Percentiles rank a stretch among this genome's conserved stretches.
These are phyloP conservation scores for Ctenopoma multispine DNA, from an alignment of 2,797 vertebrate species.

Conservation along the genomic window DNA sequence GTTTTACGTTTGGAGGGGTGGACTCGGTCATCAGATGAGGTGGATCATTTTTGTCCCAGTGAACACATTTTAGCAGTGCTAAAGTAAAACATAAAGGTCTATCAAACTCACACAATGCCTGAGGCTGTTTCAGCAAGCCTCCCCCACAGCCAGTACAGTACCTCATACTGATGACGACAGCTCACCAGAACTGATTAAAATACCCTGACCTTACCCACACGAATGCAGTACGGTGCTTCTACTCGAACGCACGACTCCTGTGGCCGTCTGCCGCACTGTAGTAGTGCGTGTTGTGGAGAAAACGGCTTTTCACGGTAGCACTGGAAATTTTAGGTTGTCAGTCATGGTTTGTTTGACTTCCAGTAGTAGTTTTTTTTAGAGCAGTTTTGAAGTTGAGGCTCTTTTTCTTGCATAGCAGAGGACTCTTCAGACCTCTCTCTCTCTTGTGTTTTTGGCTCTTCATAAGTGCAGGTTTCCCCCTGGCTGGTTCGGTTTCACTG, in stretches of 20 bases:
- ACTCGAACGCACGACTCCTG: slow-evolving; percentile 46
- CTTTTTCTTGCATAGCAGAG: slow-evolving; percentile 55
- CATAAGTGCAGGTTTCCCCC: slow-evolving; percentile 62
- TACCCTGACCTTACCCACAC: slow-evolving; percentile 47
- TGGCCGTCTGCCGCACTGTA: slow-evolving; percentile 49
- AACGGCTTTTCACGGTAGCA: slow-evolving; percentile 60
- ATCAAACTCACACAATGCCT: slow-evolving; percentile 80
- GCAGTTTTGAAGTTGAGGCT: slow-evolving; percentile 49
- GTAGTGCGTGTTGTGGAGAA: slow-evolving; percentile 37
- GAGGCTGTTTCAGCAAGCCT: slow-evolving; percentile 66
- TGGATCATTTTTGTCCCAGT: slow-evolving; percentile 60
- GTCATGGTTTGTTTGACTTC: slow-evolving; percentile 52
- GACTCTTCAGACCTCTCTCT: slow-evolving; percentile 54
- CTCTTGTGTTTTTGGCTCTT: slow-evolving; percentile 67
- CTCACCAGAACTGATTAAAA: slow-evolving; percentile 57
- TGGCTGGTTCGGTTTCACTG: slow-evolving; percentile 52
- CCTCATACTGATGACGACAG: slow-evolving; percentile 71
- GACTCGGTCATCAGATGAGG: slow-evolving; percentile 65
- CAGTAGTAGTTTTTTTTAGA: slow-evolving; percentile 41
- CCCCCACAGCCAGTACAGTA: slow-evolving; percentile 74
- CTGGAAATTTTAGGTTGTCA: slow-evolving; percentile 57
- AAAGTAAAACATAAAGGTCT: slow-evolving; percentile 65
- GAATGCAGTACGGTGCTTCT: slow-evolving; percentile 65
- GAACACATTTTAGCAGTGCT: slow-evolving; percentile 76
- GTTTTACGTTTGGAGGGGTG: slow-evolving; percentile 34